phyloP scores from a whole-genome alignment of 2,888 invertebrate species.

The Bellardia bayeri region DNA sequence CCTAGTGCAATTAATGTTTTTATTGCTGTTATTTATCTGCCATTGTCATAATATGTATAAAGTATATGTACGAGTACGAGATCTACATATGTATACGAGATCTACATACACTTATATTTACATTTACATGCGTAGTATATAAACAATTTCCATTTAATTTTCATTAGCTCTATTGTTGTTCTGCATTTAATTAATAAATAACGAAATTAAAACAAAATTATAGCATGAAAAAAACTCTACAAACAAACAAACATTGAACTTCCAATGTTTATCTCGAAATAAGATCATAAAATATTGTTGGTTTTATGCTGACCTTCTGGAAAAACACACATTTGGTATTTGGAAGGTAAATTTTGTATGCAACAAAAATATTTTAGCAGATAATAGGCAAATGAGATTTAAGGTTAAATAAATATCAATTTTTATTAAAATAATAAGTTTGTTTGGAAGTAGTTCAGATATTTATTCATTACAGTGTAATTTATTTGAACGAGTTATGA shows the following conservation, averaged over 20 bases:
- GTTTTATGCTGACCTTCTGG: constrained; percentile 25
- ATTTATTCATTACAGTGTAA: background rate
- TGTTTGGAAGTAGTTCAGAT: background rate
- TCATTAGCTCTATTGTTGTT: constrained; percentile 57
- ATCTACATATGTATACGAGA: background rate
- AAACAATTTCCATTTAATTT: constrained; percentile 56
- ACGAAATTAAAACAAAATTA: constrained; percentile 56
- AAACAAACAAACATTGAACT: constrained; percentile 17
- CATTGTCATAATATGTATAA: background rate
- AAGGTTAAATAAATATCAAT: constrained; percentile 6
- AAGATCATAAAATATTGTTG: constrained; percentile 8
- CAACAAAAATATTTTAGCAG: background rate
- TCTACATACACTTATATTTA: background rate
- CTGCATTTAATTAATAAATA: constrained; percentile 51
- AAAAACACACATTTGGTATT: background rate
- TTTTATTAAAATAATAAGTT: background rate
- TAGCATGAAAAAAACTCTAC: background rate
- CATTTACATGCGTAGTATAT: background rate
- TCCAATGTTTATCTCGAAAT: constrained; percentile 18
- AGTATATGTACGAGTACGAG: background rate
- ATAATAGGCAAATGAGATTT: background rate
- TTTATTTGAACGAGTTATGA: background rate
- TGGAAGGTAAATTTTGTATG: background rate
- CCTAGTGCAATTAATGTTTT: constrained; percentile 8
- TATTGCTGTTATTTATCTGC: background rate